Evolutionary conservation across 2,797 vertebrate genomes (phyloP).

Genomic region (Parauchenoglanis ngamensis): DNA sequence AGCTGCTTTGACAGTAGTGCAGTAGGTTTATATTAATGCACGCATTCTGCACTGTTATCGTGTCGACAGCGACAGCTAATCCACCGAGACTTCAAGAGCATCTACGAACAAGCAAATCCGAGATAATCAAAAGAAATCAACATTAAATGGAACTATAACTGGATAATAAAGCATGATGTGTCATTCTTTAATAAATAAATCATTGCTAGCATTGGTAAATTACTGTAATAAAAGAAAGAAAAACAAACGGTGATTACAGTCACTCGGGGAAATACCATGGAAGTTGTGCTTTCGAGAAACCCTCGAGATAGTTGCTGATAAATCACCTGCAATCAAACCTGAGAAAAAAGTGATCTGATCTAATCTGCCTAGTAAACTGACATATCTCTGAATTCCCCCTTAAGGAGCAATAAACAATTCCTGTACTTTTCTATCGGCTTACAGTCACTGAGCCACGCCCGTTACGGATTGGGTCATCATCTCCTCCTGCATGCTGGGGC

Average conservation of each 20-base stretch:
- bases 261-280: background rate
- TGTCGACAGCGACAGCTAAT: background rate
- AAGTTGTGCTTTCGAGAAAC: background rate
- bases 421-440: background rate
- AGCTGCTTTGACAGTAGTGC: background rate
- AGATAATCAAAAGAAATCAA: background rate
- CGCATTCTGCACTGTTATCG: background rate
- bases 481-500: background rate
- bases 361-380: background rate
- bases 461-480: background rate
- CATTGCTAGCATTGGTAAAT: background rate
- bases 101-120: background rate
- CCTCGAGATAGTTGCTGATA: background rate
- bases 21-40: background rate
- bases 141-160: background rate
- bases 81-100: background rate
- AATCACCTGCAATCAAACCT: background rate
- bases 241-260: background rate
- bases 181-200: background rate
- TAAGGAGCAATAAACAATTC: background rate
- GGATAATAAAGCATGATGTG: no score
- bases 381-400: background rate
- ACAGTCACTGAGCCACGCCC: background rate
- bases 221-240: background rate
- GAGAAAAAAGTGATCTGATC: background rate